Percentiles rank a stretch among this genome's conserved stretches.
Conservation (phyloP, 2,113 vertebrate genomes). For the Naja naja region DNA sequence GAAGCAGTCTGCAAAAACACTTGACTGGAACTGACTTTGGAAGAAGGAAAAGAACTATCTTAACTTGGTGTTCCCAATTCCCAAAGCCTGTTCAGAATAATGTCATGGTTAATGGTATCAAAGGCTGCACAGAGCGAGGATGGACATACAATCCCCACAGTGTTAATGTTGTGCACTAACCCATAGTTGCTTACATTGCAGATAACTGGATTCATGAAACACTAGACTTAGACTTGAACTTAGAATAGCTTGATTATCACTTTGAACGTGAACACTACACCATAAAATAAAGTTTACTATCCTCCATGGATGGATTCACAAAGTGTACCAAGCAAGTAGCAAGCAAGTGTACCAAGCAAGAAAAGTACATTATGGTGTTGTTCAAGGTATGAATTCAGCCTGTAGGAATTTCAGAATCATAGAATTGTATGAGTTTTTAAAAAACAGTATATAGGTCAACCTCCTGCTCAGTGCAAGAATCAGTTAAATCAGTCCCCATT, state of each 20-base stretch:
- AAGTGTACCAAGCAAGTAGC: background rate
- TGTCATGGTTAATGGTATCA: background rate
- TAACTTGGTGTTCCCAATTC: background rate
- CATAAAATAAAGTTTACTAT: background rate
- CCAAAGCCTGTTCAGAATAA: background rate
- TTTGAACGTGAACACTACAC: background rate
- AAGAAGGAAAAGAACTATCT: background rate
- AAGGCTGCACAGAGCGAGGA: background rate
- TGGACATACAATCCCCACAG: background rate
- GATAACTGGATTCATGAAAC: background rate
- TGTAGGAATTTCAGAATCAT: background rate
- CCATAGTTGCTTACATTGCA: background rate
- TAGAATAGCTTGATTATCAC: no score
- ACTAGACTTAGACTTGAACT: background rate
- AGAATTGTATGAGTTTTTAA: background rate
- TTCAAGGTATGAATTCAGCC: background rate
- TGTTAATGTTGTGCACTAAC: background rate
- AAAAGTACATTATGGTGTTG: background rate
- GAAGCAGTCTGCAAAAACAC: background rate
- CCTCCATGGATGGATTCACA: background rate
- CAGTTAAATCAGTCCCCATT: no score
- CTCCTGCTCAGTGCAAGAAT: background rate
- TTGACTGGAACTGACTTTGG: background rate
- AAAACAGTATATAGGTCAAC: background rate
- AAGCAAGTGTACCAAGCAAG: background rate